Evolutionary conservation across 2,888 invertebrate genomes (phyloP), one percentile per base, ranked within the genome.

Genomic region (Hyalella azteca): DNA sequence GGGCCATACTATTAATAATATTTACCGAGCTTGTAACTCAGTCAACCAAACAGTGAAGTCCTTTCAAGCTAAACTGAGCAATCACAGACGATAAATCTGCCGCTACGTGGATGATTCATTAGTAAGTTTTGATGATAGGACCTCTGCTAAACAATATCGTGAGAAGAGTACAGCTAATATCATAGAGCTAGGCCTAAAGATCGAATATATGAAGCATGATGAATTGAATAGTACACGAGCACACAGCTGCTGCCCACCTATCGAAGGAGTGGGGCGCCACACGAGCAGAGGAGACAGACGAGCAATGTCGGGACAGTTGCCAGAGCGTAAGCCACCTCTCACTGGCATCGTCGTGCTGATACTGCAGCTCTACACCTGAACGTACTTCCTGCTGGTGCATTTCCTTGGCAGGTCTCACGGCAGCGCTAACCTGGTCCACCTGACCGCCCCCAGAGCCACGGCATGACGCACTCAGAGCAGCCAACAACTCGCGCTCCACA

Each of bases 341-440:
- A 50, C 82, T 79, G 36, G 84, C 81, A 22, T 29, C 76, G 41
- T 94, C 88, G 87, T 94, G 93, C 94, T n/a, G 94, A 94, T 15
- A 95, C 88, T 11, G 91, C 88, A 13, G 91, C 89, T 86, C 93
- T 93, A 85, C 91, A 90, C 86, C 91, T 91, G 15, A 45, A 9
- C 11, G 66, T 22, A 36, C 0, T 32, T 22, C 1, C 15, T 1
- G 19, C 36, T 15, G 36, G 9, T 32, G 66, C 26, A 66, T 19
- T 66, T 32, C 66, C 66, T 19, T 19, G 66, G 22, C 36, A 29
- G 29, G 36, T 9, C 36, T 36, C 36, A 7, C 5, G 66, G 66
- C 66, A 22, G 29, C 9, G 32, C 66, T 19, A n/a, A 22, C 49
- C 9, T 29, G 29, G 41, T 9, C n/a, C 75, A 11, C 75, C 7